These are phyloP conservation scores for Cecidostiba fungosa DNA, from an alignment of 2,888 invertebrate species.

Conservation along the genomic window DNA sequence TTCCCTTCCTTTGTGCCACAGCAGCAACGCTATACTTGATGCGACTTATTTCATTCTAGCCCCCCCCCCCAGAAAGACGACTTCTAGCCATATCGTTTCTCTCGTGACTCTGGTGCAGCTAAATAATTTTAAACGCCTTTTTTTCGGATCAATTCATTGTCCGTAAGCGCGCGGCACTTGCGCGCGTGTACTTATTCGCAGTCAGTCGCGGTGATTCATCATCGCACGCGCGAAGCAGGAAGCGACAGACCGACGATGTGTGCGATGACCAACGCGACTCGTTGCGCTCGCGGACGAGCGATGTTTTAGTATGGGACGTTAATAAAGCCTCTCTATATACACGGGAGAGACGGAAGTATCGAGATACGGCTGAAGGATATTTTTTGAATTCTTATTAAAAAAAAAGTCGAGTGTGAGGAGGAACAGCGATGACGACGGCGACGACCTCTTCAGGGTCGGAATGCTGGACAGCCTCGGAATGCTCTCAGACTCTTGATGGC, in stretches of 20 bases:
- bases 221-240: background rate
- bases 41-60: constrained; percentile 71
- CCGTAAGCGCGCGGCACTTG: background rate
- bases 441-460: constrained; percentile 62
- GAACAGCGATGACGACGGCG: constrained; percentile 40
- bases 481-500: background rate
- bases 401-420: constrained; percentile 16
- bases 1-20: constrained; percentile 67
- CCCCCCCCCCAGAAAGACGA: constrained; percentile 20
- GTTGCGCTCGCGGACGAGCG: background rate
- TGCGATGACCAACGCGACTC: constrained; percentile 14
- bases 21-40: background rate
- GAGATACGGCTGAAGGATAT: background rate
- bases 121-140: background rate
- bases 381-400: background rate
- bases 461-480: constrained; percentile 43
- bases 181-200: background rate
- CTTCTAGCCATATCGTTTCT: background rate
- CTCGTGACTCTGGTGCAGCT: too few species aligned
- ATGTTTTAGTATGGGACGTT: background rate
- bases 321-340: background rate
- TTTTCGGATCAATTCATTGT: background rate
- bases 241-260: background rate
- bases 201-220: background rate
- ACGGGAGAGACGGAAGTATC: background rate